Conservation (phyloP, 2,888 invertebrate genomes). For the Scaptomyza flava region DNA sequence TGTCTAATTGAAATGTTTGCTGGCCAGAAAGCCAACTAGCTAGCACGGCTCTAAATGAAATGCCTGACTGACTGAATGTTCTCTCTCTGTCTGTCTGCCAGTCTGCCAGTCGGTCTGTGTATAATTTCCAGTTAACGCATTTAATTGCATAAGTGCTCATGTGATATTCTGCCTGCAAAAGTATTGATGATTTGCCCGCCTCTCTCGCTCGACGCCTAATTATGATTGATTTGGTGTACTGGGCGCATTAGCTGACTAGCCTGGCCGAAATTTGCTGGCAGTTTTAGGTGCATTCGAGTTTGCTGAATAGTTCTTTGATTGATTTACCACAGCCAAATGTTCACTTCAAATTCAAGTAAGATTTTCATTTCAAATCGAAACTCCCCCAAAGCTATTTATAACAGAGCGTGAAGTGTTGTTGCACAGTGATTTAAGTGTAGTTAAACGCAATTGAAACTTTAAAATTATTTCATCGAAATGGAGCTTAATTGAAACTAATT, state of each 20-base stretch:
- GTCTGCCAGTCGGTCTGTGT: constrained; percentile 10
- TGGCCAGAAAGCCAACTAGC: background rate
- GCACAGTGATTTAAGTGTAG: constrained; percentile 12
- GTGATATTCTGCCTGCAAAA: constrained; percentile 59
- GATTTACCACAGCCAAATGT: constrained; percentile 28
- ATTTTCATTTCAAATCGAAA: constrained; percentile 11
- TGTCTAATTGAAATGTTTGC: constrained; percentile 64
- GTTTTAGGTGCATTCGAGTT: constrained; percentile 29
- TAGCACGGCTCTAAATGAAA: constrained; percentile 9
- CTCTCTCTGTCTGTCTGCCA: too few relatives aligned
- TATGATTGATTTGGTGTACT: constrained; percentile 67
- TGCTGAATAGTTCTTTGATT: constrained; percentile 32
- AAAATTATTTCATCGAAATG: constrained; percentile 1
- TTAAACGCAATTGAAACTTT: constrained; percentile 26
- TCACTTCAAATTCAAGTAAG: constrained; percentile 1
- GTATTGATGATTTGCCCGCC: constrained; percentile 41
- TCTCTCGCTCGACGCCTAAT: constrained; percentile 44
- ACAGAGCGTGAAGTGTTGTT: background rate
- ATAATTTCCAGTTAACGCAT: constrained; percentile 67
- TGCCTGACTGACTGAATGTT: constrained; percentile 4
- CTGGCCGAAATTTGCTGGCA: constrained; percentile 23
- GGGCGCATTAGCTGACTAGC: background rate
- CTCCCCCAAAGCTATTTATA: too few relatives aligned
- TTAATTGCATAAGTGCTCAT: constrained; percentile 80
- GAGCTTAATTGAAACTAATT: constrained; percentile 11